Conservation (phyloP, 1,140 invertebrate genomes). For the Rhysida immarginata region DNA sequence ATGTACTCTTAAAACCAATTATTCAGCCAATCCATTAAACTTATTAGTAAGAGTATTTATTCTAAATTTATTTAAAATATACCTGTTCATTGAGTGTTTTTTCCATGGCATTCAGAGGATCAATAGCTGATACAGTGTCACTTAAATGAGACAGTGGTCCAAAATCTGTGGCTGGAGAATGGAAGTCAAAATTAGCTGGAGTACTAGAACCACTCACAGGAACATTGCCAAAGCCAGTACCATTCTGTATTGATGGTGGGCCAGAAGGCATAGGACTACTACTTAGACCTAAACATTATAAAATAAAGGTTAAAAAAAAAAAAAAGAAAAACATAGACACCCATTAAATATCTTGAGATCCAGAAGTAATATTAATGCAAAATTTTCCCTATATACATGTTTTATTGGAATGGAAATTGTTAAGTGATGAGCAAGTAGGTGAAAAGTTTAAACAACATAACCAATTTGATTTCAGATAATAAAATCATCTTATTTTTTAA, state of each 20-base stretch:
- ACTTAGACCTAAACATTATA: conserved; percentile 48
- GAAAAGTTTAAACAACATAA: too few relatives aligned
- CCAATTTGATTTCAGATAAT: too few relatives aligned
- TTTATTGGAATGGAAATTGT: too few relatives aligned
- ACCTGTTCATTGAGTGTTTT: conserved; percentile 80
- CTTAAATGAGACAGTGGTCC: conserved; percentile 59
- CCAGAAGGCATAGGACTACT: conserved; percentile 48
- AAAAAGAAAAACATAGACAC: too few relatives aligned
- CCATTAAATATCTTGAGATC: too few relatives aligned
- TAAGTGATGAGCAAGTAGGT: too few relatives aligned
- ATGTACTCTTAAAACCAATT: too few relatives aligned
- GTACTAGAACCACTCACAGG: conserved; percentile 8
- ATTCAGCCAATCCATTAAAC: neutral
- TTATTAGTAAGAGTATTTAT: neutral
- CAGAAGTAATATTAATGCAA: too few relatives aligned
- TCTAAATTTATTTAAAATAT: neutral
- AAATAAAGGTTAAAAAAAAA: too few relatives aligned
- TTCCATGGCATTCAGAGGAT: conserved; percentile 80
- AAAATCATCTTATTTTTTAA: too few relatives aligned
- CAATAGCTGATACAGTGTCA: conserved; percentile 66
- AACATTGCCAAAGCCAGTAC: neutral
- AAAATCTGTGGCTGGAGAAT: conserved; percentile 9
- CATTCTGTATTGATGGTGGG: conserved; percentile 1
- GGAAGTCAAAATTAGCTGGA: conserved; percentile 8
- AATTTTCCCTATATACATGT: too few relatives aligned